Evolutionary conservation across 2,113 vertebrate genomes (phyloP).

Genomic region (Pyxicephalus adspersus): DNA sequence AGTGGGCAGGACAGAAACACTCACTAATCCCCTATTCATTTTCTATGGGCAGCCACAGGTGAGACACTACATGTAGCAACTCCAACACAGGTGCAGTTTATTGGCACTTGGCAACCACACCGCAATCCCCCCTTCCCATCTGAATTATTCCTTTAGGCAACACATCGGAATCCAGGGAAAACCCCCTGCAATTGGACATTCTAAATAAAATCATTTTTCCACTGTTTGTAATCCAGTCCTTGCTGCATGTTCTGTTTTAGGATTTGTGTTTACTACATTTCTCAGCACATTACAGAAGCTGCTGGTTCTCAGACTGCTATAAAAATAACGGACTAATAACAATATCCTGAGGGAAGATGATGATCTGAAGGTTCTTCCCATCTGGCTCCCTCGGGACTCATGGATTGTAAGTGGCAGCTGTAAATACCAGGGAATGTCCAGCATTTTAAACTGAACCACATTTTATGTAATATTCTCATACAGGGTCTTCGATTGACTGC

Average conservation of each 20-base stretch:
- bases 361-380: constrained; percentile 29
- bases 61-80: too few species aligned
- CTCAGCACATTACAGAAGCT: background rate
- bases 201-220: background rate
- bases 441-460: constrained; percentile 17
- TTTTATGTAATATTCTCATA: background rate
- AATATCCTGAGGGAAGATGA: constrained; percentile 5
- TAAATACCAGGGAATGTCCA: background rate
- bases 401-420: background rate
- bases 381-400: background rate
- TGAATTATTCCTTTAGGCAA: too few species aligned
- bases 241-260: background rate
- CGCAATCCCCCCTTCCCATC: too few species aligned
- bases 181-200: too few species aligned
- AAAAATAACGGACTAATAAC: constrained; percentile 18
- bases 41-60: too few species aligned
- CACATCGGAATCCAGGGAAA: too few species aligned
- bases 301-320: constrained; percentile 8
- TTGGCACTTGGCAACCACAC: too few species aligned
- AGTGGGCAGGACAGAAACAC: too few species aligned
- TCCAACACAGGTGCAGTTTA: too few species aligned
- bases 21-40: too few species aligned
- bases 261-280: constrained; percentile 3
- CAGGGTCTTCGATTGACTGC: background rate
- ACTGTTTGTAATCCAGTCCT: background rate